phyloP scores from a whole-genome alignment of 2,797 vertebrate genomes.

The Enteromius fasciolatus region DNA sequence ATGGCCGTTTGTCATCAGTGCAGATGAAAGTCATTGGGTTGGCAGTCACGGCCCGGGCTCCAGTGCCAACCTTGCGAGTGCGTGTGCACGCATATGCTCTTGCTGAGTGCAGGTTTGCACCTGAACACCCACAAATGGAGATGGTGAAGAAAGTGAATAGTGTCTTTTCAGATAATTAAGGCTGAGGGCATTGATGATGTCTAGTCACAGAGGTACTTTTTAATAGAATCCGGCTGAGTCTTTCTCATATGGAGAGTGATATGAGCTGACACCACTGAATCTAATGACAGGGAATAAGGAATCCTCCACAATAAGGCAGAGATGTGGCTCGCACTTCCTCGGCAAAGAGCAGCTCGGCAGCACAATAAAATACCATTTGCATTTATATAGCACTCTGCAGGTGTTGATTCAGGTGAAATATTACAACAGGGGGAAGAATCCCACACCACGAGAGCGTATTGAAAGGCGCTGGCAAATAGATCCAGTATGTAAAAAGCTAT shows the following conservation, averaged over 20 bases:
- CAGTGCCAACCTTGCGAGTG: slow-evolving; percentile 5
- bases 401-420: slow-evolving; percentile 64
- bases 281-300: slow-evolving; percentile 61
- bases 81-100: neutral
- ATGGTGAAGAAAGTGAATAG: slow-evolving; percentile 36
- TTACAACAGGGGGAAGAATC: slow-evolving; percentile 51
- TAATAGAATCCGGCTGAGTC: slow-evolving; percentile 51
- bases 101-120: neutral
- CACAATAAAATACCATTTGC: slow-evolving; percentile 63
- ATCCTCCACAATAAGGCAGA: slow-evolving; percentile 50
- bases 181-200: slow-evolving; percentile 32
- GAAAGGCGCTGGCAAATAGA: slow-evolving; percentile 52
- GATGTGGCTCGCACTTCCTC: slow-evolving; percentile 47
- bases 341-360: slow-evolving; percentile 42
- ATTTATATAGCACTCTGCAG: slow-evolving; percentile 66
- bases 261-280: slow-evolving; percentile 59
- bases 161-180: slow-evolving; percentile 57
- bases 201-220: slow-evolving; percentile 47
- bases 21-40: slow-evolving; percentile 60
- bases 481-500: slow-evolving; percentile 56
- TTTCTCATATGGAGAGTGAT: slow-evolving; percentile 54
- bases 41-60: slow-evolving; percentile 47
- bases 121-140: slow-evolving; percentile 33
- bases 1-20: slow-evolving; percentile 53
- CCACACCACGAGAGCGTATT: slow-evolving; percentile 53